These are phyloP conservation scores for Leucosticte australis DNA, from an alignment of 2,113 vertebrate species.

Conservation along the genomic window DNA sequence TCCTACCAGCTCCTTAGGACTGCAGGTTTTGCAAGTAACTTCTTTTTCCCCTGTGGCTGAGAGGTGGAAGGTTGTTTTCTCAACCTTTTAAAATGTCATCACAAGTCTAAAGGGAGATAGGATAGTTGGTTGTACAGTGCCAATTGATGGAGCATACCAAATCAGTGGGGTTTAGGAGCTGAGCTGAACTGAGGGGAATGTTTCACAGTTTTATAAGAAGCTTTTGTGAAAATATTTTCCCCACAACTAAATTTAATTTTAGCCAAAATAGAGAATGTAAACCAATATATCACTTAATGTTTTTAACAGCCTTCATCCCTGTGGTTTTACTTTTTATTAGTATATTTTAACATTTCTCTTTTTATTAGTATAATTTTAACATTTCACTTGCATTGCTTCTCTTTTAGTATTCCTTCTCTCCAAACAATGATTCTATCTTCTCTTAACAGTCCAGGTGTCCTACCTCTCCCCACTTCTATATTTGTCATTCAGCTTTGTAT, in stretches of 20 bases:
- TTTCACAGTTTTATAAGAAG: not conserved
- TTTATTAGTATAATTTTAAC: not conserved
- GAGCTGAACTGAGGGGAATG: not conserved
- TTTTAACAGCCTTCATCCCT: not conserved
- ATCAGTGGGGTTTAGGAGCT: not conserved
- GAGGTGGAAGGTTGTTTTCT: not conserved
- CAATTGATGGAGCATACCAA: not conserved
- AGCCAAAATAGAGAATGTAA: not conserved
- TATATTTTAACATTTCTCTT: not conserved
- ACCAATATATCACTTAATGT: not conserved
- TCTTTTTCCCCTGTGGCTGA: not conserved
- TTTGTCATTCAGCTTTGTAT: not conserved
- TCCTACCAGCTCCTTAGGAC: not conserved
- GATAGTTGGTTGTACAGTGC: not conserved
- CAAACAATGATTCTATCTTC: not conserved
- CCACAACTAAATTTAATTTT: not conserved
- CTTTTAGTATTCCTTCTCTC: not conserved
- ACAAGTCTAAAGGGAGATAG: not conserved
- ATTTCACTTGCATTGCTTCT: not conserved
- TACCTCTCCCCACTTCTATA: not conserved
- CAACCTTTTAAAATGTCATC: not conserved
- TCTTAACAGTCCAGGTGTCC: not conserved
- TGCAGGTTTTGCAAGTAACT: not conserved
- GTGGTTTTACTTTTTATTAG: not conserved
- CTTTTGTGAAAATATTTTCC: not conserved